Conservation (phyloP, 2,888 invertebrate species). For the Limnephilus auricula region DNA sequence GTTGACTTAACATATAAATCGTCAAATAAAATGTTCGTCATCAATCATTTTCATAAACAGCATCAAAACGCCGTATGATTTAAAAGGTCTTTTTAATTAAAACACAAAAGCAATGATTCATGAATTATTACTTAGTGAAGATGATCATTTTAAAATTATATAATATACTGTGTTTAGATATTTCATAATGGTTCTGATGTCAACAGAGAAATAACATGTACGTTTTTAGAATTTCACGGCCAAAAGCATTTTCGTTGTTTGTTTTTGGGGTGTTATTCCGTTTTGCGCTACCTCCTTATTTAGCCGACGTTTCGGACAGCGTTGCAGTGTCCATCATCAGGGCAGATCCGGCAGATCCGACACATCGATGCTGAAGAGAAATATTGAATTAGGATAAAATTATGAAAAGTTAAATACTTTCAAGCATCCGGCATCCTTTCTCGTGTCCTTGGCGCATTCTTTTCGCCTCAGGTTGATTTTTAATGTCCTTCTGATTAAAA, state of each 20-base stretch:
- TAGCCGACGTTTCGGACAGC: too few species aligned
- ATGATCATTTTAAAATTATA: neutral
- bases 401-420: too few species aligned
- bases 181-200: neutral
- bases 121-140: neutral
- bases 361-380: neutral
- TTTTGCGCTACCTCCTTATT: too few species aligned
- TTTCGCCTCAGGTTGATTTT: too few species aligned
- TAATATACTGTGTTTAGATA: neutral
- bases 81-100: conserved; percentile 2
- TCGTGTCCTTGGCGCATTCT: too few species aligned
- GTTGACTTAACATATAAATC: neutral
- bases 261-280: too few species aligned
- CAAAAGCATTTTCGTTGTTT: too few species aligned
- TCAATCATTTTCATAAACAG: neutral
- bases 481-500: too few species aligned
- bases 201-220: neutral
- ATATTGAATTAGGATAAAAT: neutral
- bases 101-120: neutral
- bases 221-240: too few species aligned
- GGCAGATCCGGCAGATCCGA: too few species aligned
- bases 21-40: neutral
- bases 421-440: too few species aligned
- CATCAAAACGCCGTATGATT: neutral
- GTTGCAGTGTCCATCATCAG: too few species aligned